Base-by-base conservation (phyloP, 2,113 vertebrate species). In the Saccopteryx bilineata region DNA sequence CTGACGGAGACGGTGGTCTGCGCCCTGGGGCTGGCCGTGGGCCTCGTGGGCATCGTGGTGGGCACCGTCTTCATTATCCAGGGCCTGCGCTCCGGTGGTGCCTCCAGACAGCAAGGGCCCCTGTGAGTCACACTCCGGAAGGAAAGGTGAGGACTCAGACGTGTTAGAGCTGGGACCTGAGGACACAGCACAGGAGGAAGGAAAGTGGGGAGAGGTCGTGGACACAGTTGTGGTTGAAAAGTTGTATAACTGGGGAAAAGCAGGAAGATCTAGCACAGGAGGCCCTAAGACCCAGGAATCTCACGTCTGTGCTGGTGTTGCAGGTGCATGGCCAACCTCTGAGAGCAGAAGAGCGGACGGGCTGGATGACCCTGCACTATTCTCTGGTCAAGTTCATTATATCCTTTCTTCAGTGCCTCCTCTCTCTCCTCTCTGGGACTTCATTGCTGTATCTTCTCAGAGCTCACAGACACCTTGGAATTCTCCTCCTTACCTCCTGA, bases 1-100 rank as follows among this genome's bases (percentile, higher is more conserved):
- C 63, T 96, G 9, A 95, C 75, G 0, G 97, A 97, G 79, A 97
- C 92, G 5, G 85, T 97, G 21, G 90, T 98, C n/a, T 98, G 98
- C 1, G 95, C 84, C 56, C 50, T 98, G n/a, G 97, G 97, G 1
- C 75, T 98, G 79, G 21, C 74, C 0, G 12, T 96, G 9, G 98
- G 97, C 28, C 92, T 98, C 0, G 61, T 97, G 56, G 98, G 98
- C 69, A 97, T 98, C 2, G 15, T 97, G 48, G 23, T 92, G 48
- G 98, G 97, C 2, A 97, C 97, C 0, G 0, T 94, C 58, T 11
- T 98, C 33, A 97, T 97, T n/a, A 65, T 97, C 15, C 94, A 7
- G 94, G 96, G 96, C 17, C 75, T 97, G 39, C 85, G 52, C 10
- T 88, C 89, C 23, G 58, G 56, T 24, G 31, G 17, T 5, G 0